These are phyloP conservation scores for Phasianus colchicus DNA, from an alignment of 2,113 vertebrate species.

Conservation along the genomic window DNA sequence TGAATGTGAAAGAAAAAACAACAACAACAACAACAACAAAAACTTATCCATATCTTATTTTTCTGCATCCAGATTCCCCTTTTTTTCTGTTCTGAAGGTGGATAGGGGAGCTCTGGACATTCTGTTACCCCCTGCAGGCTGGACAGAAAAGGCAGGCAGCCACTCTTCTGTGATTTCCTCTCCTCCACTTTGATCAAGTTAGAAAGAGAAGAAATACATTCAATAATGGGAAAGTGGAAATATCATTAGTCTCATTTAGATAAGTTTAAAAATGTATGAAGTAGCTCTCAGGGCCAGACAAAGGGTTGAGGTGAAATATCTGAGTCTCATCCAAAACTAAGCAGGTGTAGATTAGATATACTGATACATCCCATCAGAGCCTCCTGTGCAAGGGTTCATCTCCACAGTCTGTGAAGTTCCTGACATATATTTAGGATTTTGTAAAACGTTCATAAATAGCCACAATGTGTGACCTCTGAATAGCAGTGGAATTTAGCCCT, in stretches of 20 bases:
- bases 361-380: neutral
- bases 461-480: neutral
- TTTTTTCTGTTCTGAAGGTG: neutral
- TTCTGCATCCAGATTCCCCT: constrained; percentile 23
- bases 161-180: neutral
- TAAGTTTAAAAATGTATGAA: constrained; percentile 39
- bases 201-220: neutral
- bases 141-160: neutral
- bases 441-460: neutral
- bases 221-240: constrained; percentile 4
- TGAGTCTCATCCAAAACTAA: constrained; percentile 10
- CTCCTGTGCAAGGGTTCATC: neutral
- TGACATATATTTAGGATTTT: neutral
- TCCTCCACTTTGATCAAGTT: neutral
- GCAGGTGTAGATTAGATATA: neutral
- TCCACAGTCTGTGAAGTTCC: neutral
- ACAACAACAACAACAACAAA: too few relatives aligned
- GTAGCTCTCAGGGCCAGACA: neutral
- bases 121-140: neutral
- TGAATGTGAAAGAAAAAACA: constrained; percentile 35
- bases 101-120: neutral
- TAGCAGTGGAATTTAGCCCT: neutral
- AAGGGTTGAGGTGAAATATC: constrained; percentile 29
- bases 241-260: constrained; percentile 9
- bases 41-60: constrained; percentile 37